These are phyloP conservation scores for Phaethon lepturus DNA, from an alignment of 2,113 vertebrate species.

Conservation along the genomic window DNA sequence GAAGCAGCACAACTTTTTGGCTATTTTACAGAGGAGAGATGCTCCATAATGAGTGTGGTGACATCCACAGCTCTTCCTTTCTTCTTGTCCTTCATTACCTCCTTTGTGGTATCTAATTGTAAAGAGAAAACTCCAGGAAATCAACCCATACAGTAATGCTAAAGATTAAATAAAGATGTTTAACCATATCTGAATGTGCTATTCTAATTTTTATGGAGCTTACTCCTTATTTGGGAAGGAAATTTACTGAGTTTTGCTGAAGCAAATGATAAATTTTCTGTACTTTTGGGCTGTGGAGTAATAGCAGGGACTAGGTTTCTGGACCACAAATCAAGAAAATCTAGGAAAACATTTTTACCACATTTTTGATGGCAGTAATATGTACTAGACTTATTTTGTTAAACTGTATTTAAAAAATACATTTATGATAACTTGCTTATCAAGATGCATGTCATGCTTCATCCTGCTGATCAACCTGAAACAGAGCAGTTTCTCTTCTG, in stretches of 20 bases:
- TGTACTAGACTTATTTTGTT: neutral
- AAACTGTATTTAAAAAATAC: neutral
- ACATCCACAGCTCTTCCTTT: neutral
- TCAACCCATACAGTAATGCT: neutral
- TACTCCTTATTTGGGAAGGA: neutral
- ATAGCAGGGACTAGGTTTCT: neutral
- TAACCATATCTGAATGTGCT: neutral
- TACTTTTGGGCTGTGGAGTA: neutral
- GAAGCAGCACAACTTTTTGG: neutral
- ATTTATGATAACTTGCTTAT: neutral
- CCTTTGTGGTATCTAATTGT: neutral
- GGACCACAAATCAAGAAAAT: neutral
- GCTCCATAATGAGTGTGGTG: neutral
- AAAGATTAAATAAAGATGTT: neutral
- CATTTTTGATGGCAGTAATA: neutral
- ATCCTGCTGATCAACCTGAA: neutral
- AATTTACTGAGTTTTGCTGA: neutral
- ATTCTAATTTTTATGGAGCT: neutral
- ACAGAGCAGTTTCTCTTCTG: slow-evolving; percentile 5
- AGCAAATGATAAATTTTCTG: neutral
- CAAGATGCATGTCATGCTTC: neutral
- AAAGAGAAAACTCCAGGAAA: neutral
- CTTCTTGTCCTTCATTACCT: neutral
- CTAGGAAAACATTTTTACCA: neutral
- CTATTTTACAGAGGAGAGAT: neutral